Base-by-base conservation (phyloP, 2,888 invertebrate genomes). In the Dryobotodes eremita region DNA sequence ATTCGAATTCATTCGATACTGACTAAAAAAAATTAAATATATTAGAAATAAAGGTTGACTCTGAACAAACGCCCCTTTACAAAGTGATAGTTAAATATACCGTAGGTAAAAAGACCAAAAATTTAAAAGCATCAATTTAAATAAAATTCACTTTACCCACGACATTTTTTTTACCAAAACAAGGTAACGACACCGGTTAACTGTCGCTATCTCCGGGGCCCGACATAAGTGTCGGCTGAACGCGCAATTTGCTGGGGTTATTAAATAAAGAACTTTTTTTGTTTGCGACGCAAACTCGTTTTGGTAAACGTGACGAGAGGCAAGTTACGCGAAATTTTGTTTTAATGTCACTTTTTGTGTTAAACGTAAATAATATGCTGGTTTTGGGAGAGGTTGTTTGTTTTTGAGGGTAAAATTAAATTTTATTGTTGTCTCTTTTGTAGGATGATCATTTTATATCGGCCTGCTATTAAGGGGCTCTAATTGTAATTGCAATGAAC, bases 231-330 rank as follows among this genome's bases (percentile, higher is more conserved):
- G 89, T 86, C 71, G 83, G 87, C 77, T 83, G 83, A 88, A 89
- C 86, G 83, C 77, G 86, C 89, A 89, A 89, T 89, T 89, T 88
- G 87, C 86, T 74, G 70, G 84, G 83, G 87, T 89, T 89, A 89
- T 89, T 89, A 89, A 89, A 89, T 88, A 89, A 89, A 87, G 84
- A 85, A 89, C 88, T 89, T 89, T 87, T 88, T 88, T 89, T 86
- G 86, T 88, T 89, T 86, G 85, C 71, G 69, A 79, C 85, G 65
- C 61, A 86, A 89, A 89, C 84, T 88, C 89, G 85, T 85, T 89
- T 84, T 71, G 76, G 85, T 83, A 65, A 84, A 86, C 89, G 89
- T 89, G 89, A 85, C 89, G 83, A 88, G 75, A 84, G 71, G 69
- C 64, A 59, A 76, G 89, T 82, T 84, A 71, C 57, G 70, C 70